A percentile compares a stretch with the other conserved stretches of the same genome.
Evolutionary conservation across 2,797 vertebrate genomes (phyloP).

Genomic region (Trichosurus vulpecula): DNA sequence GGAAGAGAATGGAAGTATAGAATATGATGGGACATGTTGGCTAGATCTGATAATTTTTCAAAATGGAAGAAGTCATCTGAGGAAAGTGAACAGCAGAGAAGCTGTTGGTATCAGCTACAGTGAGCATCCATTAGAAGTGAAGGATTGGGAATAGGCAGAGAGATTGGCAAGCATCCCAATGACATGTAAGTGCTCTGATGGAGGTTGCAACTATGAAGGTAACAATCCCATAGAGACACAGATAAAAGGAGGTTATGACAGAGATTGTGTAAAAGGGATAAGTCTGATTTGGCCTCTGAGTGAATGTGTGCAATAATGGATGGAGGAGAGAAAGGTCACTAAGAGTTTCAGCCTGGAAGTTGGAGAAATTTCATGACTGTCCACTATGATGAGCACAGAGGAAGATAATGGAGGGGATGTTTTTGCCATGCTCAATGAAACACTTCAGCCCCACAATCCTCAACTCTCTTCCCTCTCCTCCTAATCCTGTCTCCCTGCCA

Average conservation of each 20-base stretch:
- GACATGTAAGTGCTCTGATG: neutral
- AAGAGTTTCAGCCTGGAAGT: neutral
- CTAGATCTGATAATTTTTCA: neutral
- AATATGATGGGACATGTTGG: neutral
- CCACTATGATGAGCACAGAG: neutral
- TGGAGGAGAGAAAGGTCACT: neutral
- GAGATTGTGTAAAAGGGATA: neutral
- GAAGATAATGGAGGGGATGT: neutral
- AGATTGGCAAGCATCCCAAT: neutral
- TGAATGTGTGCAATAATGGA: neutral
- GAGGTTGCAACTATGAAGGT: neutral
- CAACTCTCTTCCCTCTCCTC: neutral
- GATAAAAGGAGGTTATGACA: neutral
- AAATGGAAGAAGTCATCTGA: neutral
- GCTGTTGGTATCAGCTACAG: neutral
- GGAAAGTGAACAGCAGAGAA: neutral
- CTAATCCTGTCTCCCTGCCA: fast-evolving
- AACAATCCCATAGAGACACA: neutral
- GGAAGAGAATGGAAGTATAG: neutral
- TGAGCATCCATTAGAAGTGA: neutral
- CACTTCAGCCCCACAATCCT: neutral
- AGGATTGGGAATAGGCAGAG: neutral
- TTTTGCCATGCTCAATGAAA: neutral
- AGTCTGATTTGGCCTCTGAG: neutral
- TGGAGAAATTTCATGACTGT: neutral